A percentile compares a stretch with the other conserved stretches of the same genome.
Evolutionary conservation across 92 coral and sea anemone species (phyloP).

Genomic region (Palythoa grandiflora): DNA sequence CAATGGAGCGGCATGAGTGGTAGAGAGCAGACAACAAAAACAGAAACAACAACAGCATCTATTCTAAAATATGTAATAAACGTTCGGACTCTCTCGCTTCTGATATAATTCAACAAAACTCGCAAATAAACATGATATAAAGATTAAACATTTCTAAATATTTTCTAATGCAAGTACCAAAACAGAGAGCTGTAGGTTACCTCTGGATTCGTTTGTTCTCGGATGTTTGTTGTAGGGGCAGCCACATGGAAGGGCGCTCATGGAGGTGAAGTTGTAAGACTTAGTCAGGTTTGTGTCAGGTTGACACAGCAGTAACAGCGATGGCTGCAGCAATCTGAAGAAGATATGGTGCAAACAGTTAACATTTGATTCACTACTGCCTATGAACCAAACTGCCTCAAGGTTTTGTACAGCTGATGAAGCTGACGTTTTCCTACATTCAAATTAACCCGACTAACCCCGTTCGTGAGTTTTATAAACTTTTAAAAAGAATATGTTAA

Average conservation of each 20-base stretch:
- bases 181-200: constrained; percentile 43
- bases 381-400: neutral
- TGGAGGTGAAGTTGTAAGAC: constrained; percentile 89
- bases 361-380: neutral
- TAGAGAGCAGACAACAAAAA: too few relatives aligned
- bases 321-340: constrained; percentile 75
- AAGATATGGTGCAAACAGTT: neutral
- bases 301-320: constrained; percentile 73
- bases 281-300: constrained; percentile 74
- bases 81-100: too few relatives aligned
- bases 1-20: too few relatives aligned
- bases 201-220: constrained; percentile 62
- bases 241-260: constrained; percentile 96
- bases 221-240: constrained; percentile 75
- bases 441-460: neutral
- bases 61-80: too few relatives aligned
- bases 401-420: neutral
- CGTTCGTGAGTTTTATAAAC: neutral
- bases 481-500: too few relatives aligned
- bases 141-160: too few relatives aligned
- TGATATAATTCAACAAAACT: too few relatives aligned
- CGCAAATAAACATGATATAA: neutral
- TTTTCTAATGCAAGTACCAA: too few relatives aligned
- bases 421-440: neutral
- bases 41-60: too few relatives aligned